Conservation (phyloP, 1,140 invertebrate genomes). For the Drosophila insularis region DNA sequence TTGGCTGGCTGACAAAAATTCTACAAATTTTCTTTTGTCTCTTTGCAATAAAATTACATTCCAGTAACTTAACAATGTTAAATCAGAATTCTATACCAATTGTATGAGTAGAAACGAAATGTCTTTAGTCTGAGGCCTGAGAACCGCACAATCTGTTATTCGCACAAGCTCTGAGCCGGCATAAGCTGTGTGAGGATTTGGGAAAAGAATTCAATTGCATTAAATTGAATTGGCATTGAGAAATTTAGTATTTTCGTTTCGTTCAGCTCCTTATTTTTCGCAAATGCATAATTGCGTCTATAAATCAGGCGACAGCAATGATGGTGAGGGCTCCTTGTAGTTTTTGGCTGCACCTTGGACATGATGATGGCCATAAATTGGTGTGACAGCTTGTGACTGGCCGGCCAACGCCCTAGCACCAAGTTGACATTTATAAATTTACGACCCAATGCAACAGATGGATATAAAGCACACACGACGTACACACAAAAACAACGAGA, state of each 20-base stretch:
- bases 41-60: background rate
- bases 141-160: constrained; percentile 1
- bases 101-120: background rate
- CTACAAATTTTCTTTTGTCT: background rate
- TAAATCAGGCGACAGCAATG: constrained; percentile 27
- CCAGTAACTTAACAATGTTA: background rate
- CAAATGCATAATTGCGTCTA: constrained; percentile 40
- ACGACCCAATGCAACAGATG: constrained; percentile 56
- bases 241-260: background rate
- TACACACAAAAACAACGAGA: too few species aligned
- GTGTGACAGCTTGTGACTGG: constrained; percentile 30
- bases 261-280: background rate
- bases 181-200: background rate
- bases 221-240: constrained; percentile 19
- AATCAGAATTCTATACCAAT: background rate
- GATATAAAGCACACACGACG: background rate
- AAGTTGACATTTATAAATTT: constrained; percentile 67
- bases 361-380: constrained; percentile 58
- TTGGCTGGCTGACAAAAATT: background rate
- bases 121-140: background rate
- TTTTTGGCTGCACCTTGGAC: constrained; percentile 44
- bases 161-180: background rate
- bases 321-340: background rate
- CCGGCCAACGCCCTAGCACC: constrained; percentile 4
- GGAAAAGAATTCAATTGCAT: constrained; percentile 6